Percentiles rank a stretch among this genome's conserved stretches.
phyloP scores from a whole-genome alignment of 2,797 vertebrate species.

The Mallotus villosus region DNA sequence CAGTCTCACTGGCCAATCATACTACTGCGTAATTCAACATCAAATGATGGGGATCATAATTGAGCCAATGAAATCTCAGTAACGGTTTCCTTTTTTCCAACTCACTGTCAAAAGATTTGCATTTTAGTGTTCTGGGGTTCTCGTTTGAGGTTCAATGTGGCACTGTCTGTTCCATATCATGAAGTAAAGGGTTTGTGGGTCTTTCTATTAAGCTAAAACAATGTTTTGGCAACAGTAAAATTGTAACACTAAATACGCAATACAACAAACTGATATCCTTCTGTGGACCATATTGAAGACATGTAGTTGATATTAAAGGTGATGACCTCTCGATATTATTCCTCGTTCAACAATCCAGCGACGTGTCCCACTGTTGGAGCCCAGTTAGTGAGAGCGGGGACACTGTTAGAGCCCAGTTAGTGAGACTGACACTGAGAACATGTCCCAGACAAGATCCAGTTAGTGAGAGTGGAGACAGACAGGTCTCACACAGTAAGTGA shows the following conservation, averaged over 20 bases:
- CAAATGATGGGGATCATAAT: not conserved
- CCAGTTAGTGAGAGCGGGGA: too few species aligned
- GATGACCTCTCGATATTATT: not conserved
- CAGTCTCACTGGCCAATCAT: constrained; percentile 34
- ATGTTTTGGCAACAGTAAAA: too few species aligned
- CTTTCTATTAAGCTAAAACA: too few species aligned
- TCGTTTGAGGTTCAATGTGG: not conserved
- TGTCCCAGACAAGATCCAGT: not conserved
- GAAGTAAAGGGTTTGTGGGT: too few species aligned
- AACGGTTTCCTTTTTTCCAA: constrained; percentile 1
- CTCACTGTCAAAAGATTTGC: not conserved
- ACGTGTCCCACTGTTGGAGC: too few species aligned
- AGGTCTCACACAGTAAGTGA: not conserved
- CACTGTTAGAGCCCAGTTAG: too few species aligned
- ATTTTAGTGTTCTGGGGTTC: not conserved
- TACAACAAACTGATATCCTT: not conserved
- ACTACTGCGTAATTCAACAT: constrained; percentile 17
- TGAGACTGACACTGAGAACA: constrained; percentile 1
- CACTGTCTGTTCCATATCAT: not conserved
- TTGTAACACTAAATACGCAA: not conserved
- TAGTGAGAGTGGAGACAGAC: too few species aligned
- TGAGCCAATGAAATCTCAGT: not conserved
- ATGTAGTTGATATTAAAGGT: not conserved
- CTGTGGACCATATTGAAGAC: not conserved
- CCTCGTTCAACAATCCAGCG: not conserved